Percentiles rank a stretch among this genome's conserved stretches.
Evolutionary conservation across 2,113 vertebrate species (phyloP).

Genomic region (Emydocephalus ijimae): DNA sequence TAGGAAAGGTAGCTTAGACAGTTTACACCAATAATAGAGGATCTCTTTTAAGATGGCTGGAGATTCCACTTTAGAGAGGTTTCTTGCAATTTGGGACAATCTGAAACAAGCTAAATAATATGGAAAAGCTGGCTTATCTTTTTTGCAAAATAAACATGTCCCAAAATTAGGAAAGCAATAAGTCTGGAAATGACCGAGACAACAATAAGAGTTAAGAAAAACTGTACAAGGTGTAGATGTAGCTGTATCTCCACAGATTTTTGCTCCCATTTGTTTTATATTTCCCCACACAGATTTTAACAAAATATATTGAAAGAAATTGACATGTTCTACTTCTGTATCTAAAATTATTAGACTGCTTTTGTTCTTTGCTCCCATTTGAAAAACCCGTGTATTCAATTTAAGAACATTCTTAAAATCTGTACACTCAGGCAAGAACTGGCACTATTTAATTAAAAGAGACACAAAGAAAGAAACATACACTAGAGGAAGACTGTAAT

Average conservation of each 20-base stretch:
- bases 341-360: constrained; percentile 44
- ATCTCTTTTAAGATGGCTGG: background rate
- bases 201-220: background rate
- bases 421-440: constrained; percentile 47
- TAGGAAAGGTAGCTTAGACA: background rate
- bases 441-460: constrained; percentile 54
- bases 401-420: constrained; percentile 49
- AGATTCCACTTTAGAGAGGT: background rate
- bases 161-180: background rate
- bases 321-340: constrained; percentile 37
- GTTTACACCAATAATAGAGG: background rate
- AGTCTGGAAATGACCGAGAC: background rate
- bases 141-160: background rate
- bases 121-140: background rate
- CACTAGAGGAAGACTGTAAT: constrained; percentile 42
- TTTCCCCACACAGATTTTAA: background rate
- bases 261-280: background rate
- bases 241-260: background rate
- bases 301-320: constrained; percentile 14
- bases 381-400: constrained; percentile 47
- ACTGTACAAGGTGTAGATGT: constrained; percentile 3
- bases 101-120: background rate
- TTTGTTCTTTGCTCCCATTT: constrained; percentile 29
- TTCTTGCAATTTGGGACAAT: background rate
- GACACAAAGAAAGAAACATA: constrained; percentile 39